These are phyloP conservation scores for Nesidiocoris tenuis DNA, from an alignment of 2,888 invertebrate genomes.

Conservation along the genomic window DNA sequence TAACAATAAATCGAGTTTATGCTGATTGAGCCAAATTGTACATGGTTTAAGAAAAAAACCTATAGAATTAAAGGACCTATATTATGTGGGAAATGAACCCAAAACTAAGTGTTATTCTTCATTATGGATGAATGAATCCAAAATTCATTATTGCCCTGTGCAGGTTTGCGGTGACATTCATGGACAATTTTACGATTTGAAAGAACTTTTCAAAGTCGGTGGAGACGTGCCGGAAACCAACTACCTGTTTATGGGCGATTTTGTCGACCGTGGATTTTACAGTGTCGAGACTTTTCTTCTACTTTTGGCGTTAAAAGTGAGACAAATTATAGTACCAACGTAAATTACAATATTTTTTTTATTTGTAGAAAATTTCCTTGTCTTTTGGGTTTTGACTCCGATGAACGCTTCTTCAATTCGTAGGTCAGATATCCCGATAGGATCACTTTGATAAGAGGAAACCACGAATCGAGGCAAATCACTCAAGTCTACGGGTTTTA, in stretches of 20 bases:
- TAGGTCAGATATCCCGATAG: constrained; percentile 98
- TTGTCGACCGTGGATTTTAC: constrained; percentile 98
- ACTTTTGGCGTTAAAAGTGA: constrained; percentile 88
- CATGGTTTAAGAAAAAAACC: no score
- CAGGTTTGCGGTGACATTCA: constrained; percentile 99
- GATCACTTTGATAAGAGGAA: constrained; percentile 95
- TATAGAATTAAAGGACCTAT: no score
- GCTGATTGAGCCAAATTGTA: no score
- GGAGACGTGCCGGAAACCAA: constrained; percentile 99
- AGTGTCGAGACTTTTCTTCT: constrained; percentile 98
- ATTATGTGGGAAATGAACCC: no score
- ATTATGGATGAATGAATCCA: no score
- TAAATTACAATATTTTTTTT: no score
- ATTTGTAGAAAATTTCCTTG: background rate
- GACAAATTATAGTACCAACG: background rate
- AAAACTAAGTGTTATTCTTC: no score
- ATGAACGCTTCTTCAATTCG: background rate
- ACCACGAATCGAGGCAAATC: constrained; percentile 98
- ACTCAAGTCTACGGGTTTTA: constrained; percentile 99
- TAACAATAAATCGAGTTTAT: no score
- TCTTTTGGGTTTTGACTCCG: background rate
- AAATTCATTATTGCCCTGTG: no score
- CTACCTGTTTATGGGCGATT: constrained; percentile 99
- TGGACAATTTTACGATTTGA: constrained; percentile 98
- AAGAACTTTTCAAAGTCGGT: constrained; percentile 95